Evolutionary conservation across 2,888 invertebrate genomes (phyloP).

Genomic region (Polymixis flavicincta): DNA sequence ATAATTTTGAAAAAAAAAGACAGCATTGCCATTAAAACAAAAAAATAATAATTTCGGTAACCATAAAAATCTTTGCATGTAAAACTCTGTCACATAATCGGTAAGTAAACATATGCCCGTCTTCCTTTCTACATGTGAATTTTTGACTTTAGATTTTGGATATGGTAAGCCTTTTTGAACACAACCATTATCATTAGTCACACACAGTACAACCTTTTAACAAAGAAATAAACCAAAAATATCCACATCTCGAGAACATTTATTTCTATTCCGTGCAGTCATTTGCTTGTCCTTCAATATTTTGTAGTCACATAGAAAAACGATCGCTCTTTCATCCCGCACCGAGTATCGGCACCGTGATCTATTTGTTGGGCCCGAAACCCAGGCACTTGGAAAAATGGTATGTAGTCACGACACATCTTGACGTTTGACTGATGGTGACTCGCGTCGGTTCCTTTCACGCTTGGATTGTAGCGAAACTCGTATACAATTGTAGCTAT

Average conservation of each 20-base stretch:
- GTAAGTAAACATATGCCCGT: background rate
- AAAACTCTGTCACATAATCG: background rate
- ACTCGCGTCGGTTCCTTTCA: slow-evolving; percentile 71
- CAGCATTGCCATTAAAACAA: too few relatives aligned
- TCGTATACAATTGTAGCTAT: slow-evolving; percentile 67
- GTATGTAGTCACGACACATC: slow-evolving; percentile 81
- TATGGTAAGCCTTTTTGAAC: background rate
- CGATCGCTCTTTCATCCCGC: slow-evolving; percentile 70
- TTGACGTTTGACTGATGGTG: slow-evolving; percentile 85
- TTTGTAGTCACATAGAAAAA: slow-evolving; percentile 69
- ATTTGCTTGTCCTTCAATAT: slow-evolving; percentile 63
- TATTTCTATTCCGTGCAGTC: slow-evolving; percentile 54
- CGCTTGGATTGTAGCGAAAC: slow-evolving; percentile 70
- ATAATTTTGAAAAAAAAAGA: too few relatives aligned
- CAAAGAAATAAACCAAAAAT: slow-evolving; percentile 41
- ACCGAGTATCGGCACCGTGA: slow-evolving; percentile 73
- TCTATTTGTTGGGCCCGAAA: slow-evolving; percentile 82
- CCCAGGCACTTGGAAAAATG: slow-evolving; percentile 84
- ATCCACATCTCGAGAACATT: slow-evolving; percentile 28
- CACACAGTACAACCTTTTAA: slow-evolving; percentile 1
- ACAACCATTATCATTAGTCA: background rate
- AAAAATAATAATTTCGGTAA: background rate
- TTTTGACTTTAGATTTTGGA: background rate
- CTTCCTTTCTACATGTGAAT: background rate
- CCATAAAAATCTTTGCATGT: background rate